Evolutionary conservation across 2,888 invertebrate genomes (phyloP), one percentile per base, ranked within the genome.

Genomic region (Osmoderma eremita): DNA sequence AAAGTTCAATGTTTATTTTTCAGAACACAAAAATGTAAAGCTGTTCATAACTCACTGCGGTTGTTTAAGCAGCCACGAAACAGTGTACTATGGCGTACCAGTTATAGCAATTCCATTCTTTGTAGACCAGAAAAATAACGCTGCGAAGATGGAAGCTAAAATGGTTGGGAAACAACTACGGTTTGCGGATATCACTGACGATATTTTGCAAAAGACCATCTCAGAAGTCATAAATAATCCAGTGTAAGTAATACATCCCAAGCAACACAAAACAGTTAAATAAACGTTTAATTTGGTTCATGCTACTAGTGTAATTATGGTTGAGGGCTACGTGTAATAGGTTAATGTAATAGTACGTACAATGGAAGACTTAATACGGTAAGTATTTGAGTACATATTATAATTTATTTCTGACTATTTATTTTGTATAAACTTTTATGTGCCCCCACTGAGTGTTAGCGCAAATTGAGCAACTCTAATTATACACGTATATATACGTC

Each of bases 51-150:
- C 69, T 1, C 77, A 77, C 41, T 72, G 77, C 72, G 73, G 80
- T 68, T 53, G 74, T 73, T 22, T 80, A 71, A 67, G 73, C 75
- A 56, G 67, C 66, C 69, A 79, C 50, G 76, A 77, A 67, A 71
- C 75, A 0, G 69, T 75, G 10, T 73, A 73, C 51, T 72, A 72
- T 38, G 75, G 74, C 3, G 70, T 74, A 4, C 77, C 77, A 17
- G 38, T 74, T 8, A 50, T 77, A 1, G 70, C 76, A 2, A 74
- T 81, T 2, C 81, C 81, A 3, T 71, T 80, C 24, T 76, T 75
- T 54, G 67, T 72, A 0, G 81, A 81, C 67, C 80, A 81, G 65
- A 66, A 72, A 17, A 64, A 72, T 17, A 81, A 79, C 66, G 73
- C 77, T 50, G 62, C 63, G 10, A 77, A 76, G 65, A 73, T 79